Evolutionary conservation across 2,888 invertebrate genomes (phyloP).

Genomic region (Muscina levida): DNA sequence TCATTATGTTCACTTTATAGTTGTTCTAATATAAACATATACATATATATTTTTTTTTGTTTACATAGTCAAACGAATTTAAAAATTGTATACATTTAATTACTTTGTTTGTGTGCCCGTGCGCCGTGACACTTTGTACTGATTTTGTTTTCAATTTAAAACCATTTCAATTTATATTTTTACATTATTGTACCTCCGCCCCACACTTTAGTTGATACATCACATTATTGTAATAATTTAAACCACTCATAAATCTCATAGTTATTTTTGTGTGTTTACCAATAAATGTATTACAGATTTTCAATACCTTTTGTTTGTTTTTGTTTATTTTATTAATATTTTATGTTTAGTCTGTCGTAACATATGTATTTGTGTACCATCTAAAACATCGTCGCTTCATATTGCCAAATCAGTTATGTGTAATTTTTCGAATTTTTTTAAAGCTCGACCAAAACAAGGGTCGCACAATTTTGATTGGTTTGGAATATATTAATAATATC

Average conservation of each 20-base stretch:
- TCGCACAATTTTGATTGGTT: too few species aligned
- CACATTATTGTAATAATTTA: constrained; percentile 51
- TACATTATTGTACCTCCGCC: constrained; percentile 27
- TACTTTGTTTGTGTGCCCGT: constrained; percentile 25
- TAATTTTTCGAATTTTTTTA: too few species aligned
- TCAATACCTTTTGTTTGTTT: constrained; percentile 29
- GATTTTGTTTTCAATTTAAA: constrained; percentile 28
- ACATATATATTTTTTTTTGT: too few species aligned
- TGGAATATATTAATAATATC: too few species aligned
- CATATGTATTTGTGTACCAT: too few species aligned
- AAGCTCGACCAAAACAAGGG: too few species aligned
- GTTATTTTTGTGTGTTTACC: constrained; percentile 57
- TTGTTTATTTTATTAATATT: constrained; percentile 33
- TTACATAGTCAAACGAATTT: too few species aligned
- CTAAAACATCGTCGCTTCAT: neutral
- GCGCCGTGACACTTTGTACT: constrained; percentile 38
- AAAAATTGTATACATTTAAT: neutral
- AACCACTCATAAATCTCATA: constrained; percentile 57
- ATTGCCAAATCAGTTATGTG: neutral
- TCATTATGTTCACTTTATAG: neutral
- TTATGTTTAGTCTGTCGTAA: constrained; percentile 10
- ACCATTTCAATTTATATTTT: constrained; percentile 3
- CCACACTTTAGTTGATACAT: constrained; percentile 44
- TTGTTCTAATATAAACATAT: neutral
- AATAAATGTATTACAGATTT: constrained; percentile 30